Conservation (phyloP, 2,797 vertebrate species). For the Poeciliopsis infans region DNA sequence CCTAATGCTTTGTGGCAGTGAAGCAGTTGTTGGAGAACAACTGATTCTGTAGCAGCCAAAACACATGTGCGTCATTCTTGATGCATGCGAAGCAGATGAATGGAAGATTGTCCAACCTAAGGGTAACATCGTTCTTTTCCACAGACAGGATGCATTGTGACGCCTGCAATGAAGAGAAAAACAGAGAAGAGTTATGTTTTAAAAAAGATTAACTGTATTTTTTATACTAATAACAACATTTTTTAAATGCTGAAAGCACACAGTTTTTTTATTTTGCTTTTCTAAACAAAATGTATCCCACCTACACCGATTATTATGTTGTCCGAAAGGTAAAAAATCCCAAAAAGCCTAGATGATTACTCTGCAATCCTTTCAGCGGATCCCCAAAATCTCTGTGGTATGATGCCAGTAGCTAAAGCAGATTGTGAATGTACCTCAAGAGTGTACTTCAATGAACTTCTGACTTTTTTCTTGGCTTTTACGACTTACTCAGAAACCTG, state of each 20-base stretch:
- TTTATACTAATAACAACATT: background rate
- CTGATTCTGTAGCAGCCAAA: slow-evolving; percentile 56
- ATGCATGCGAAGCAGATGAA: slow-evolving; percentile 61
- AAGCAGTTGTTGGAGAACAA: slow-evolving; percentile 41
- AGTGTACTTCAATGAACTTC: background rate
- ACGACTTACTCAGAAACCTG: background rate
- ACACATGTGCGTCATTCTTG: slow-evolving; percentile 55
- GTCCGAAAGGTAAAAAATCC: background rate
- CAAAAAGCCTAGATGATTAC: no score
- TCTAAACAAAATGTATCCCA: background rate
- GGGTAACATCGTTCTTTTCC: slow-evolving; percentile 65
- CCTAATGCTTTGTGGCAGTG: slow-evolving; percentile 75
- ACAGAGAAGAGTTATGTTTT: slow-evolving; percentile 1
- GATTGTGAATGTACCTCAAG: background rate
- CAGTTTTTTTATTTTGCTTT: background rate
- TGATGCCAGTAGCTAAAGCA: background rate
- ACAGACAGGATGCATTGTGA: slow-evolving; percentile 32
- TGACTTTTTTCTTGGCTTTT: background rate
- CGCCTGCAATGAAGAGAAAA: slow-evolving; percentile 10
- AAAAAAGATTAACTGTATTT: slow-evolving; percentile 24
- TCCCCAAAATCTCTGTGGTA: background rate
- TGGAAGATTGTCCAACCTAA: slow-evolving; percentile 67
- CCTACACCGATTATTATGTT: background rate
- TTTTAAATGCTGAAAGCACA: background rate
- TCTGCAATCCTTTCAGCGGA: background rate